phyloP scores from a whole-genome alignment of 2,888 invertebrate genomes.

The Drosophila suboccidentalis region DNA sequence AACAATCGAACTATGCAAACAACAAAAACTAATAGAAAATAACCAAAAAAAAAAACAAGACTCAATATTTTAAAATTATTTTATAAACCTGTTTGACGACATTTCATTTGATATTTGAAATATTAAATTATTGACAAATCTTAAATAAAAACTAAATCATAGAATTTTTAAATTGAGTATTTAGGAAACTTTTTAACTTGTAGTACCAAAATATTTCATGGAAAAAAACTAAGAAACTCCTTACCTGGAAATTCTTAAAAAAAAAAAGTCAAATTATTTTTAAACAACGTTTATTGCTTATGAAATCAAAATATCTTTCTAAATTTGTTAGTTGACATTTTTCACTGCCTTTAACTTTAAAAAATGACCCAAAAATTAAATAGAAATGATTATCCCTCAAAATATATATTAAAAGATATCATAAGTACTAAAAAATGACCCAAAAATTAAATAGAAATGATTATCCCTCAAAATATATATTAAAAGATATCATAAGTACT shows the following conservation, averaged over 20 bases:
- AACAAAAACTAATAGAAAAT: conserved; percentile 24
- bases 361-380: not conserved
- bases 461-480: not conserved
- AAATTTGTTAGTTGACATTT: not conserved
- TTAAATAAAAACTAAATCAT: not conserved
- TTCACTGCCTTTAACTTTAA: not conserved
- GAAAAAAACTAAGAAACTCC: no score
- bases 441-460: not conserved
- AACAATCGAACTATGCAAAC: conserved; percentile 34
- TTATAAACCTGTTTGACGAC: conserved; percentile 8
- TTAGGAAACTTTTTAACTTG: no score
- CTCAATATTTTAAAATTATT: conserved; percentile 5
- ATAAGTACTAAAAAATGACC: not conserved
- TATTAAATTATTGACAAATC: no score
- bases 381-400: not conserved
- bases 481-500: not conserved
- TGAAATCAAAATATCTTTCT: no score
- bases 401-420: no score
- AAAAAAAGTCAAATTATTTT: no score
- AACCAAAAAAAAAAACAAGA: conserved; percentile 19
- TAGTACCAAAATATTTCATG: no score
- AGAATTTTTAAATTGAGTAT: no score
- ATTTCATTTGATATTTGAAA: no score
- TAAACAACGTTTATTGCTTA: no score
- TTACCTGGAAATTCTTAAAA: no score